Evolutionary conservation across 1,140 invertebrate genomes (phyloP).

Genomic region (Papilio helenus): DNA sequence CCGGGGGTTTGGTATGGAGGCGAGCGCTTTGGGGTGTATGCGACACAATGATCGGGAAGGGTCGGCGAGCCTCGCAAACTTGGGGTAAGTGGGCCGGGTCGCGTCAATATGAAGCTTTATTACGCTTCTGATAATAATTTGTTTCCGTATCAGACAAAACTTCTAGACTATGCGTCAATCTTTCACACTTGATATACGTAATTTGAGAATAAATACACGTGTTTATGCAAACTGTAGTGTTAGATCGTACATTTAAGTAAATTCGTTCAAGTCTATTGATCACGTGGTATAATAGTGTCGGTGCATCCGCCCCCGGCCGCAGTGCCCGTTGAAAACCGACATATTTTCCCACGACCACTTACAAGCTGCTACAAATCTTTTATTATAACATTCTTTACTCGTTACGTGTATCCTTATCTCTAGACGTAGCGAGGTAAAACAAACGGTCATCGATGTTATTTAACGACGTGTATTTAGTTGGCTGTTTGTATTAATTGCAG

Average conservation of each 20-base stretch:
- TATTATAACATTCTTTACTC: slow-evolving; percentile 45
- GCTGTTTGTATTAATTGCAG: slow-evolving; percentile 29
- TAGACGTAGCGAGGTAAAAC: slow-evolving; percentile 11
- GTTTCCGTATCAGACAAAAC: slow-evolving; percentile 54
- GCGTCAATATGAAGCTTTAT: slow-evolving; percentile 78
- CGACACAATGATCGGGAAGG: slow-evolving; percentile 77
- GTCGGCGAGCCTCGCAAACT: slow-evolving; percentile 64
- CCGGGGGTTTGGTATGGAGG: slow-evolving; percentile 79
- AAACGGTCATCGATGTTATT: neutral
- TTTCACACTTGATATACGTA: slow-evolving; percentile 1
- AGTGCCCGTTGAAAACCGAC: slow-evolving; percentile 61
- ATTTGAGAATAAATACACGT: neutral
- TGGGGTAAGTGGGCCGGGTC: slow-evolving; percentile 78
- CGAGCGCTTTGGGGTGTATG: slow-evolving; percentile 77
- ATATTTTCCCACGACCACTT: slow-evolving; percentile 73
- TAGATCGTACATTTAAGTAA: slow-evolving; percentile 36
- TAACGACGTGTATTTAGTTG: slow-evolving; percentile 16
- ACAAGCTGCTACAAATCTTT: slow-evolving; percentile 55
- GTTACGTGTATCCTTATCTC: slow-evolving; percentile 32
- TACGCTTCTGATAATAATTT: slow-evolving; percentile 74
- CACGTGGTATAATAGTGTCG: slow-evolving; percentile 63
- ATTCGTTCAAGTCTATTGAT: slow-evolving; percentile 56
- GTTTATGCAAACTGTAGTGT: neutral
- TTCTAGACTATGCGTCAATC: neutral
- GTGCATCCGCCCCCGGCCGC: slow-evolving; percentile 68